These are phyloP conservation scores for Nannoperca obscura DNA, from an alignment of 2,797 vertebrate species.

Conservation along the genomic window DNA sequence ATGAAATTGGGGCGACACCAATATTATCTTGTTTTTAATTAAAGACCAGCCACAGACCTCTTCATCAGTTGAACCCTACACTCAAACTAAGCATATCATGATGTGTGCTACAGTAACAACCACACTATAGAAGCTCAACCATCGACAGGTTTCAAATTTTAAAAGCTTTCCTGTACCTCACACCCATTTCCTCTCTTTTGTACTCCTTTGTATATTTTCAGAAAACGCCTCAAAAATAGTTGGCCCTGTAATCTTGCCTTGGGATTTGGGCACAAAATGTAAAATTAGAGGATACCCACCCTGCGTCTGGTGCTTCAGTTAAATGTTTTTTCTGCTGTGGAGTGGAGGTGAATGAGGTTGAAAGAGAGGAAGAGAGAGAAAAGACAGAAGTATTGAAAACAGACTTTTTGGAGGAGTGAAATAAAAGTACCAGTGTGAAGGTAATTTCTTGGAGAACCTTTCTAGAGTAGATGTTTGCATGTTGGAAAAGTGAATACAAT, in stretches of 20 bases:
- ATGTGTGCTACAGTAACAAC: neutral
- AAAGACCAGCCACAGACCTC: neutral
- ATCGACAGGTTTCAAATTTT: constrained; percentile 12
- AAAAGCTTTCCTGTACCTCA: constrained; percentile 11
- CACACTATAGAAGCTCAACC: neutral
- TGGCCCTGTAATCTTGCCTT: constrained; percentile 48
- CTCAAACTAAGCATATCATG: neutral
- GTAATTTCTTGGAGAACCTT: constrained; percentile 24
- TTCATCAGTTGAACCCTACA: neutral
- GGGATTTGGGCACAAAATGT: constrained; percentile 22
- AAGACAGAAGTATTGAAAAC: constrained; percentile 1
- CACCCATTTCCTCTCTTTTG: constrained; percentile 43
- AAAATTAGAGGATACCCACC: constrained; percentile 42
- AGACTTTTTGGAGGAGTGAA: neutral
- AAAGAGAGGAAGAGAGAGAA: constrained; percentile 14
- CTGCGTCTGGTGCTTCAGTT: constrained; percentile 30
- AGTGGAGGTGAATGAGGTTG: neutral
- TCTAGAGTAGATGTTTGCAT: constrained; percentile 9
- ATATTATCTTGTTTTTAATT: neutral
- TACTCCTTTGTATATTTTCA: constrained; percentile 37
- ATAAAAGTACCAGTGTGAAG: constrained; percentile 1
- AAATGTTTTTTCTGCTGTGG: constrained; percentile 13
- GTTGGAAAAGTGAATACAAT: constrained; percentile 36
- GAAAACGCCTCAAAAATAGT: constrained; percentile 17
- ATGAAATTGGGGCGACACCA: neutral